Evolutionary conservation across 2,113 vertebrate genomes (phyloP).

Genomic region (Lophura nycthemera): DNA sequence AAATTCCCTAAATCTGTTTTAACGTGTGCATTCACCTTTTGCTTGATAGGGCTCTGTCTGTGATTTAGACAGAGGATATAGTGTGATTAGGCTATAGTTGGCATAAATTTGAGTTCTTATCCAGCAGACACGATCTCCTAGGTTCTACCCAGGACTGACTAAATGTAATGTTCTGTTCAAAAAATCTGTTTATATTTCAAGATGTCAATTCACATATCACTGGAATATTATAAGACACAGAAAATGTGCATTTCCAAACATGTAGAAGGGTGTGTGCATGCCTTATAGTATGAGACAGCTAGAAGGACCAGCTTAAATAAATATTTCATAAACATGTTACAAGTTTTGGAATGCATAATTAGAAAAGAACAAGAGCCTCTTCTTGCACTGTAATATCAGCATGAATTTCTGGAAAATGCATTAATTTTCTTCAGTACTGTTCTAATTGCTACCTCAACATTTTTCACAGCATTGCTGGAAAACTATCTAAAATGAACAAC

Average conservation of each 20-base stretch:
- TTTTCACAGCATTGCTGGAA: neutral
- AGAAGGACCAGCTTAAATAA: neutral
- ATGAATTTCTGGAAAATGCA: neutral
- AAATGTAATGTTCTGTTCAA: neutral
- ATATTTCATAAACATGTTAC: neutral
- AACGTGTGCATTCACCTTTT: slow-evolving; percentile 32
- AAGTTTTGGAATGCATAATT: neutral
- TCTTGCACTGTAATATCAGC: neutral
- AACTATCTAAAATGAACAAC: rapidly evolving
- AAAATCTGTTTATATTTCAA: neutral
- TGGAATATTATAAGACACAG: neutral
- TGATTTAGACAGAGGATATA: neutral
- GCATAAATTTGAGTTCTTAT: neutral
- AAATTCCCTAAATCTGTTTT: slow-evolving; percentile 42
- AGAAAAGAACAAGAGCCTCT: rapidly evolving
- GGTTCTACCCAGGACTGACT: neutral
- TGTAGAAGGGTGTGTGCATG: neutral
- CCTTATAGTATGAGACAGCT: neutral
- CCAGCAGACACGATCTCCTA: neutral
- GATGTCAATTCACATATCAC: neutral
- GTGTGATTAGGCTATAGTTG: neutral
- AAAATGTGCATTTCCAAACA: neutral
- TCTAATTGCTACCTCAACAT: neutral
- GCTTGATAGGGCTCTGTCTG: neutral
- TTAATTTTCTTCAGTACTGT: neutral